Base-by-base conservation (phyloP, 2,888 invertebrate species). In the Brachylomia viminalis region DNA sequence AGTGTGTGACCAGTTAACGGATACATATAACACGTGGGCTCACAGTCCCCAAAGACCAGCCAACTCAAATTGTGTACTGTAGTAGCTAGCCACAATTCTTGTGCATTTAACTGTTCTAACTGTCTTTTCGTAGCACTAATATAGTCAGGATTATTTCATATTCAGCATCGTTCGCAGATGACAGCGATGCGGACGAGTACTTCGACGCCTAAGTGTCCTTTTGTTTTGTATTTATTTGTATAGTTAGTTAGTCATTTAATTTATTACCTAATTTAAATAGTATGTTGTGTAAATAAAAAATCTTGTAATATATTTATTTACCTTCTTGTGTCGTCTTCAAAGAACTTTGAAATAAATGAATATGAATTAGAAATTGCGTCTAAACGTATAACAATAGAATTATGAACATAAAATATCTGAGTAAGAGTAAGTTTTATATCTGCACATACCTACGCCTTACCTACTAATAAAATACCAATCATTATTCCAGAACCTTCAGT, bases 401-500 rank as follows among this genome's bases (percentile, higher is more conserved):
- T 27, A 38, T 42, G 17, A 17, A n/a, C 27, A 47, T 45, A 33
- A 59, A 45, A 59, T 52, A 42, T 49, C n/a, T n/a, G n/a, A 33
- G 38, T 42, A 30, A 66, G 13, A 56, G 33, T 69, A 33, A 11
- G 10, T 78, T 33, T 23, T 7, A 78, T 17, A 54, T 4, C 30
- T 42, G 30, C 17, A 11, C 30, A 38, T 30, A 27, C 15, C 11
- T 49, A 27, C 15, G 38, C 15, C 33, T 52, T 33, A 20, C 49
- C 20, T 30, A 45, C 59, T 47, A 33, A 56, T 27, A 17, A 70
- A n/a, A 33, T 79, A 56, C 38, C 20, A 73, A 78, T 69, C 72
- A 62, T 20, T 67, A 59, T 79, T 61, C 70, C 67, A 77, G 73
- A 74, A 85, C 73, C 75, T 84, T 85, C 72, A 62, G 54, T 58